Evolutionary conservation across 2,113 vertebrate genomes (phyloP).

Genomic region (Ceyx melanurus): DNA sequence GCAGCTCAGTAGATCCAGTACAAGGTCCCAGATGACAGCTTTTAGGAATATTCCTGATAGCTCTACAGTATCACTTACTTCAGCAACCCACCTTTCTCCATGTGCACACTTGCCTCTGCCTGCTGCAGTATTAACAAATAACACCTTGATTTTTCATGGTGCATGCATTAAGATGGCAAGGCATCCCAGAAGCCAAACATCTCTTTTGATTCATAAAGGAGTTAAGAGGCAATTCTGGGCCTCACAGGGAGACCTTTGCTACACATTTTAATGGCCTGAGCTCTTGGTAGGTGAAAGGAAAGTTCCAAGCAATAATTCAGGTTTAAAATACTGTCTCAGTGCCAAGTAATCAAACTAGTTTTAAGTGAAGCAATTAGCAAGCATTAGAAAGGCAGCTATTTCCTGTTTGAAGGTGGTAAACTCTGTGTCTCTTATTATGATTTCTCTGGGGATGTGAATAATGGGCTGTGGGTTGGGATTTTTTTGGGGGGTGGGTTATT

Average conservation of each 20-base stretch:
- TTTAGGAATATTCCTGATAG: not conserved
- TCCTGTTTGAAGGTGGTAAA: constrained; percentile 59
- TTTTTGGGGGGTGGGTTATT: not conserved
- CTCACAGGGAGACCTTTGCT: not conserved
- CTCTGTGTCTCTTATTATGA: constrained; percentile 28
- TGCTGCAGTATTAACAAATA: not conserved
- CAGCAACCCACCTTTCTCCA: not conserved
- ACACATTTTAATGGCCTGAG: constrained; percentile 46
- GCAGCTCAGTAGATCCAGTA: no score
- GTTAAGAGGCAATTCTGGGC: not conserved
- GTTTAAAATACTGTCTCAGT: constrained; percentile 24
- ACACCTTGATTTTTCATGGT: rapidly evolving
- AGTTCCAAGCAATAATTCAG: constrained; percentile 52
- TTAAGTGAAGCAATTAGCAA: constrained; percentile 67
- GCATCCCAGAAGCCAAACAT: not conserved
- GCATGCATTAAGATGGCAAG: rapidly evolving
- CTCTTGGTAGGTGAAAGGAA: constrained; percentile 62
- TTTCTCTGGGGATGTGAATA: constrained; percentile 55
- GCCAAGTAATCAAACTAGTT: constrained; percentile 63
- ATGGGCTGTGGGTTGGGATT: not conserved
- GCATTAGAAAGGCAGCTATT: constrained; percentile 63
- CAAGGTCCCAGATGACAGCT: not conserved
- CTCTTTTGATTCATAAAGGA: not conserved
- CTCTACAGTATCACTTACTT: not conserved
- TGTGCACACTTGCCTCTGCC: not conserved